phyloP scores from a whole-genome alignment of 2,888 invertebrate genomes.

The Diogma glabrata region DNA sequence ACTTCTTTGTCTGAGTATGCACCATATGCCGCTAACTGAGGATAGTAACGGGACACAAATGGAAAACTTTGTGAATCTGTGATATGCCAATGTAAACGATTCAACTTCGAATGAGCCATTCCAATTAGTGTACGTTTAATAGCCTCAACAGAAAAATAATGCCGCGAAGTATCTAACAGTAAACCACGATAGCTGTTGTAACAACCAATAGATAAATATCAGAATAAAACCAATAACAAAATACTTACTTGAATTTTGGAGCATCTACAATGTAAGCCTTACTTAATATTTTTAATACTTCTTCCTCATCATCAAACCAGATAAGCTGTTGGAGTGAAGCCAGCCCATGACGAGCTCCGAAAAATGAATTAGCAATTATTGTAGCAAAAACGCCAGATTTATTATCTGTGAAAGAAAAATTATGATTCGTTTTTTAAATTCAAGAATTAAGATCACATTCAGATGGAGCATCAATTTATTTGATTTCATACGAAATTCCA shows the following conservation, averaged over 20 bases:
- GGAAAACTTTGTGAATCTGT: conserved; percentile 91
- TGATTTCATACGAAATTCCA: too few species aligned
- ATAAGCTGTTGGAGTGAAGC: conserved; percentile 70
- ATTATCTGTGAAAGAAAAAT: conserved; percentile 24
- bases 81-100: conserved; percentile 88
- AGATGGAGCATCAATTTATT: too few species aligned
- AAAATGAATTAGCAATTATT: conserved; percentile 55
- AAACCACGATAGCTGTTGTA: conserved; percentile 66
- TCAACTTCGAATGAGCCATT: conserved; percentile 82
- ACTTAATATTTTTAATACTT: conserved; percentile 49
- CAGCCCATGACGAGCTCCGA: conserved; percentile 65
- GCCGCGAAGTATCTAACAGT: conserved; percentile 82
- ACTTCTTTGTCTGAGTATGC: conserved; percentile 72
- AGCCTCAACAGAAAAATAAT: conserved; percentile 66
- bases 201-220: not conserved
- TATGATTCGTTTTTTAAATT: not conserved
- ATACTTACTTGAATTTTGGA: conserved; percentile 46
- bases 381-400: conserved; percentile 41
- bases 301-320: conserved; percentile 62
- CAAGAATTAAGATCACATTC: too few species aligned
- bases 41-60: conserved; percentile 60
- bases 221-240: not conserved
- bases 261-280: conserved; percentile 60
- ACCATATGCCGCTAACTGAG: conserved; percentile 70
- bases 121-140: conserved; percentile 68